Base-by-base conservation (phyloP, 2,888 invertebrate species). In the Teleogryllus oceanicus region DNA sequence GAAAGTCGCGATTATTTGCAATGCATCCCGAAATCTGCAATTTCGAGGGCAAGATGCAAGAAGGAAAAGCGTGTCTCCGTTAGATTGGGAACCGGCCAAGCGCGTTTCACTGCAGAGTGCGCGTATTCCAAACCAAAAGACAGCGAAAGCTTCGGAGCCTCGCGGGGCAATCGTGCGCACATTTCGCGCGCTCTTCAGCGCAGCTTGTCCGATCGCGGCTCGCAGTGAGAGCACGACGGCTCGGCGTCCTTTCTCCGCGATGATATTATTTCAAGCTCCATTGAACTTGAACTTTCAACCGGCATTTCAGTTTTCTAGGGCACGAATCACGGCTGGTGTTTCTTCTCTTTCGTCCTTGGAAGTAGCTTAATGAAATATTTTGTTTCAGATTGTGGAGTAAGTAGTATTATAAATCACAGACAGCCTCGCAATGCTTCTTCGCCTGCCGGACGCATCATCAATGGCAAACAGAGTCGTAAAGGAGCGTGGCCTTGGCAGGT, bases 401-500 rank as follows among this genome's bases (percentile, higher is more conserved):
- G 86, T 76, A 83, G 84, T 49, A 84, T 84, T 76, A 83, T 84
- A 77, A 85, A 84, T 75, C 85, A 85, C 82, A 84, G 87, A 21
- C 85, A 86, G 81, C 86, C 86, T 20, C 83, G 86, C 81, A 82
- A 82, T 78, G 82, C 79, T 24, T 24, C 24, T 13, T 20, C 20
- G 13, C n/a, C 24, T 5, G 24, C 75, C n/a, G 49, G 49, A 49
- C 49, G 94, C 82, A 94, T 94, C 85, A 94, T 94, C 85, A 93
- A 92, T 84, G 94, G 94, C 0, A 91, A 92, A 84, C 93, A 93
- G 83, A 94, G 93, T 81, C 91, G 91, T 81, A 88, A 92, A 84
- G 94, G 94, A 24, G 93, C 94, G 8, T 95, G 94, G 94, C 94
- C 95, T 0, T 95, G 94, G 94, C 94, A 93, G 91, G 93, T 92